Evolutionary conservation across 2,797 vertebrate genomes (phyloP).

Genomic region (Syngnathus rostellatus): DNA sequence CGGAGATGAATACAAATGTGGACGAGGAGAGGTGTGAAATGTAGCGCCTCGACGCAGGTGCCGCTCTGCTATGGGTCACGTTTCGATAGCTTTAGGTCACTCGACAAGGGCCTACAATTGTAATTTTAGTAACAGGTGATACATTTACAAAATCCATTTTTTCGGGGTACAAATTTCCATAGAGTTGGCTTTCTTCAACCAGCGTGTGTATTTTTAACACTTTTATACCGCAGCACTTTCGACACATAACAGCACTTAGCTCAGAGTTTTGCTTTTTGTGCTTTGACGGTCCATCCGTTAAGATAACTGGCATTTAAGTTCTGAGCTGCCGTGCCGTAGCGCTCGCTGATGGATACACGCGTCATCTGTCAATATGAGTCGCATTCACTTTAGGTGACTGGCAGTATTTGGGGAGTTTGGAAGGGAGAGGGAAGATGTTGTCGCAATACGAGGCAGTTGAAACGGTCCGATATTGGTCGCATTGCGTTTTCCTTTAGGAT

Average conservation of each 20-base stretch:
- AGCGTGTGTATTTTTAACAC: neutral
- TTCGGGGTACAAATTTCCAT: too few relatives aligned
- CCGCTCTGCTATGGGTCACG: constrained; percentile 25
- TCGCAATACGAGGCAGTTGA: neutral
- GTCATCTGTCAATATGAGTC: constrained; percentile 21
- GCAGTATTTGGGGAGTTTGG: constrained; percentile 11
- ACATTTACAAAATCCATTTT: too few relatives aligned
- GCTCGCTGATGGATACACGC: constrained; percentile 32
- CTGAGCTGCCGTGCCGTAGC: constrained; percentile 24
- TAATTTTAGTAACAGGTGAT: too few relatives aligned
- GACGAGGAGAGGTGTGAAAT: neutral
- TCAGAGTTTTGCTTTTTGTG: constrained; percentile 2
- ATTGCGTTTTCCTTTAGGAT: neutral
- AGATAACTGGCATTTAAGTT: constrained; percentile 31
- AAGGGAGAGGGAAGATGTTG: neutral
- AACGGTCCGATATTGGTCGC: neutral
- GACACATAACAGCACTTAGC: neutral
- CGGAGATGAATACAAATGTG: constrained; percentile 6
- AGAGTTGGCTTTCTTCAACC: neutral
- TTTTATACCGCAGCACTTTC: neutral
- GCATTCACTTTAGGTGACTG: constrained; percentile 14
- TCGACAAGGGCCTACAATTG: neutral
- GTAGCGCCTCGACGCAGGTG: constrained; percentile 12
- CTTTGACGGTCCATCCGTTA: constrained; percentile 30
- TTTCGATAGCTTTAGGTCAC: constrained; percentile 11